phyloP scores from a whole-genome alignment of 2,797 vertebrate genomes.

The Pteropus rufus region DNA sequence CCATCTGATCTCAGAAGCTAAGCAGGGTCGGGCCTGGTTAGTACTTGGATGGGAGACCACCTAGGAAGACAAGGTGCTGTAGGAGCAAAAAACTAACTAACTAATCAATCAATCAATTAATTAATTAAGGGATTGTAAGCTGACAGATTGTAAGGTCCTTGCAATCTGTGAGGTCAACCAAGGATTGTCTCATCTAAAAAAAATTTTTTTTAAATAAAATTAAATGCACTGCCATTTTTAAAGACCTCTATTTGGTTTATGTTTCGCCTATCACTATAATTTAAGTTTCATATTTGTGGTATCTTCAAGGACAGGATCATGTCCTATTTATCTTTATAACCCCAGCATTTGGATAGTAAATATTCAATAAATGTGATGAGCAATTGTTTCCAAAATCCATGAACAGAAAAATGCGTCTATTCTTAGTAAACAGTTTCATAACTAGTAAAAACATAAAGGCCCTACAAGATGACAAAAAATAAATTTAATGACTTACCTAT shows the following conservation, averaged over 20 bases:
- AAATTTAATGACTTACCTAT: constrained; percentile 84
- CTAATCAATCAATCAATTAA: no score
- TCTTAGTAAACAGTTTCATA: not conserved
- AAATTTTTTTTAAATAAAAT: no score
- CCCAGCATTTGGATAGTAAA: not conserved
- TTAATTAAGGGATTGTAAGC: no score
- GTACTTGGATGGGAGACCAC: no score
- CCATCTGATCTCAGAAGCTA: no score
- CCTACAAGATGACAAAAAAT: not conserved
- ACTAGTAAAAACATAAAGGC: not conserved
- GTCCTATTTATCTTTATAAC: not conserved
- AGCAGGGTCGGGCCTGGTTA: no score
- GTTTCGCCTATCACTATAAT: not conserved
- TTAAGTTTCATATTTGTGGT: not conserved
- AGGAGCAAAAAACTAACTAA: no score
- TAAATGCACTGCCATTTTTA: not conserved
- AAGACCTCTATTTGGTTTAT: not conserved
- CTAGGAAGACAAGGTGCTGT: no score
- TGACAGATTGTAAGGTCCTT: no score
- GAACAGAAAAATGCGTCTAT: not conserved
- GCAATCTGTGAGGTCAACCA: not conserved
- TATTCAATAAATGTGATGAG: not conserved
- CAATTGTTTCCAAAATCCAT: not conserved
- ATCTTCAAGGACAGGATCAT: not conserved
- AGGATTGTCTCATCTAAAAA: no score